Conservation (phyloP, 1,140 invertebrate genomes). For the Drosophila kepulauana region DNA sequence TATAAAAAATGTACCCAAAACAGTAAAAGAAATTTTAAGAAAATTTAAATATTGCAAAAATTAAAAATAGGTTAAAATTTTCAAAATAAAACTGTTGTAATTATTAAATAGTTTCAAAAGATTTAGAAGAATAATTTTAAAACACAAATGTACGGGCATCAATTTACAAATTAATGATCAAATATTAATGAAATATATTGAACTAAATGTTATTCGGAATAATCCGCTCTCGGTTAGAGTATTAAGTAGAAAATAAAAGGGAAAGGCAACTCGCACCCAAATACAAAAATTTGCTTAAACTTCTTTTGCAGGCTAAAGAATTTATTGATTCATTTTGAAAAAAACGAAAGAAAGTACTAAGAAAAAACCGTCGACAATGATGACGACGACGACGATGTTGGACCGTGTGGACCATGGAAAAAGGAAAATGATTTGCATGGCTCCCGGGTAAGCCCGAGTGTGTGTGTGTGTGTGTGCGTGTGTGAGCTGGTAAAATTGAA, state of each 20-base stretch:
- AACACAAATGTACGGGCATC: no score
- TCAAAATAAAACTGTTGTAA: no score
- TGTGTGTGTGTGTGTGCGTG: slow-evolving; percentile 31
- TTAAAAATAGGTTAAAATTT: no score
- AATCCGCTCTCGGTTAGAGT: neutral
- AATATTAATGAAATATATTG: no score
- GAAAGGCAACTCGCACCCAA: slow-evolving; percentile 1
- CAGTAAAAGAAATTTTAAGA: no score
- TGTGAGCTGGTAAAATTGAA: slow-evolving; percentile 64
- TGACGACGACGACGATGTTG: slow-evolving; percentile 16
- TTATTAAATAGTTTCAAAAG: no score
- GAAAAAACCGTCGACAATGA: neutral
- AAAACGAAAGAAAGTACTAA: slow-evolving; percentile 18
- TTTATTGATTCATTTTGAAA: slow-evolving; percentile 71
- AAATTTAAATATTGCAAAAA: no score
- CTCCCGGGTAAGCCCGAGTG: slow-evolving; percentile 21
- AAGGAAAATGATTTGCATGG: slow-evolving; percentile 71
- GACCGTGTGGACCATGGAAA: slow-evolving; percentile 2
- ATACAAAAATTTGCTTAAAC: slow-evolving; percentile 47
- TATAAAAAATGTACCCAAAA: no score
- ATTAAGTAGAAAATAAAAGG: neutral
- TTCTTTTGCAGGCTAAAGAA: slow-evolving; percentile 57
- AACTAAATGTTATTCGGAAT: no score
- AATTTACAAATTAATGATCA: no score
- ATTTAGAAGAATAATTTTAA: no score